Base-by-base conservation (phyloP, 2,888 invertebrate species). In the Tetropium fuscum region DNA sequence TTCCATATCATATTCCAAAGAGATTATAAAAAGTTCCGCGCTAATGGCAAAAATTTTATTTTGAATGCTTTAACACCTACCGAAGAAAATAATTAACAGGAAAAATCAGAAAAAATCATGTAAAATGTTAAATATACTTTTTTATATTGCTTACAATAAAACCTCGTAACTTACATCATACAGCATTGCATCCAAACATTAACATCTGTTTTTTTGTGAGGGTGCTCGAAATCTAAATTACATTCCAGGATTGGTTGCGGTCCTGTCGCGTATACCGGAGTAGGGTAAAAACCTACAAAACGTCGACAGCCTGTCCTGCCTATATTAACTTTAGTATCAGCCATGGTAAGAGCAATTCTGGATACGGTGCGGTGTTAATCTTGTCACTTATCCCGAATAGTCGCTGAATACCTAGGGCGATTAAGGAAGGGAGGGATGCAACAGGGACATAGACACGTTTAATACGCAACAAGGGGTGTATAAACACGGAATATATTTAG, bases 401-500 rank as follows among this genome's bases (percentile, higher is more conserved):
- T 36, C 41, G 45, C 53, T 45, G 54, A 61, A 49, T 53, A 61
- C 57, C 61, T 61, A 44, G 20, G 51, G 53, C 57, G 54, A 61
- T 61, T 57, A 61, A 48, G 61, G 30, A 38, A 54, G 58, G 53
- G 36, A 30, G 53, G 20, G 38, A 61, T 49, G 53, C 57, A 61
- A 53, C 57, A 57, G 56, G 61, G 56, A 53, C 47, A 48, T 47
- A 57, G 61, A 48, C 34, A 32, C 47, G 45, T 56, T 51, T 53
- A 56, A 55, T 56, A 53, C 60, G 51, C 60, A 60, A 60, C 56
- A 57, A 53, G 61, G 57, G 56, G 43, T 56, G 27, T 51, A 53
- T 53, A 53, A 60, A 60, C 56, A 45, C 38, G 27, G 61, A 53
- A 49, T 53, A 40, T 48, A 57, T 53, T 44, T 25, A 18, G 25